Conservation (phyloP, 2,888 invertebrate genomes). For the Nesidiocoris tenuis region DNA sequence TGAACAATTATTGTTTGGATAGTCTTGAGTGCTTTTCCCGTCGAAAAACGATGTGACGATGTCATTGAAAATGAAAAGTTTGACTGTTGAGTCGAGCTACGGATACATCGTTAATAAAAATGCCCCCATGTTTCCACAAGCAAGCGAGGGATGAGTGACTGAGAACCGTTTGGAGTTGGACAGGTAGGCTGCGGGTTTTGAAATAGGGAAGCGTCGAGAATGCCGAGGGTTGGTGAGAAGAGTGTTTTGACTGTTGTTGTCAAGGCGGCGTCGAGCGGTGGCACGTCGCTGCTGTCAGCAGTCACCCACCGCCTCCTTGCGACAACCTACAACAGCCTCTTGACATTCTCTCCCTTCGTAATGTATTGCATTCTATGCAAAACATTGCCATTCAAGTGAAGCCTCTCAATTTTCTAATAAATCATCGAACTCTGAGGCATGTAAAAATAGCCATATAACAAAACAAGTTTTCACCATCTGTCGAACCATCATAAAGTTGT, state of each 20-base stretch:
- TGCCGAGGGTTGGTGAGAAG: neutral
- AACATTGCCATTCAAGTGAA: neutral
- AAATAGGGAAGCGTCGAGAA: neutral
- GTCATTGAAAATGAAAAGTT: too few relatives aligned
- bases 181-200: neutral
- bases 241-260: neutral
- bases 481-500: too few relatives aligned
- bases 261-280: neutral
- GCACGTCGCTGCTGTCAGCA: neutral
- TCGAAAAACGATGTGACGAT: too few relatives aligned
- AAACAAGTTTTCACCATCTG: too few relatives aligned
- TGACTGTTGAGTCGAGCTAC: too few relatives aligned
- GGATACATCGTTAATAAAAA: too few relatives aligned
- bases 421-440: too few relatives aligned
- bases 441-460: too few relatives aligned
- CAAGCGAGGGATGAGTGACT: neutral
- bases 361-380: neutral
- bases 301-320: neutral
- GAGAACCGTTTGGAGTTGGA: neutral
- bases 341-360: neutral
- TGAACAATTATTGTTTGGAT: too few relatives aligned
- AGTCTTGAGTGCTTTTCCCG: too few relatives aligned
- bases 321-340: neutral
- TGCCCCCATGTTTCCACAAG: too few relatives aligned
- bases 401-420: too few relatives aligned